Evolutionary conservation across 1,140 invertebrate genomes (phyloP), one percentile per base, ranked within the genome.

Genomic region (Scaptomyza montana): DNA sequence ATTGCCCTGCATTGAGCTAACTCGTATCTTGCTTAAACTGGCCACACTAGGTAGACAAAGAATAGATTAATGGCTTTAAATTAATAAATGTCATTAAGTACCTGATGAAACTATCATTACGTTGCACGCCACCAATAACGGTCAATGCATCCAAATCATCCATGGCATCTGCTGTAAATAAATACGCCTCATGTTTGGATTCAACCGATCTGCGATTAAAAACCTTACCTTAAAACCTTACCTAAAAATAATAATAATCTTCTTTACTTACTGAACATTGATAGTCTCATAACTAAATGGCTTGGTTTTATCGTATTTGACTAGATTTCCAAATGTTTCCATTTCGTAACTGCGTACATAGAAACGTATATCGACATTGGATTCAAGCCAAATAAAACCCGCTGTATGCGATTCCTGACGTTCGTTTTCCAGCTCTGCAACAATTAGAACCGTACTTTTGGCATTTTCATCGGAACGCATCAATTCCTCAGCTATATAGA

Each of bases 401-500:
- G 60, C 55, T 1, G 79, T 72, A 5, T 65, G 30, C 2, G 30
- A 6, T 3, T 89, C 70, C 49, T 79, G n/a, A 0, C 1, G 16
- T 0, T 62, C 13, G 5, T 79, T 69, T 33, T 13, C 53, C 1
- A 55, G 16, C 33, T 91, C 90, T 6, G 68, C 73, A 4, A 90
- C 82, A 10, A 91, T 74, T 2, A 91, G 21, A 0, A 60, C 39
- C n/a, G 30, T 76, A 9, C 77, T 51, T 5, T 67, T n/a, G 12
- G 63, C 49, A 0, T 39, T 45, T 13, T 45, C 5, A 10, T 76
- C 57, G 13, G 53, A 59, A 1, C 68, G 56, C 68, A 90, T 16
- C 2, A 91, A 12, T 46, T 78, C 80, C 36, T 91, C 89, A 21
- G 90, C 90, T 46, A 91, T 89, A 21, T 91, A 91, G 25, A 45